Percentiles rank a stretch among this genome's conserved stretches.
phyloP scores from a whole-genome alignment of 2,888 invertebrate genomes.

The Acrobasis repandana region DNA sequence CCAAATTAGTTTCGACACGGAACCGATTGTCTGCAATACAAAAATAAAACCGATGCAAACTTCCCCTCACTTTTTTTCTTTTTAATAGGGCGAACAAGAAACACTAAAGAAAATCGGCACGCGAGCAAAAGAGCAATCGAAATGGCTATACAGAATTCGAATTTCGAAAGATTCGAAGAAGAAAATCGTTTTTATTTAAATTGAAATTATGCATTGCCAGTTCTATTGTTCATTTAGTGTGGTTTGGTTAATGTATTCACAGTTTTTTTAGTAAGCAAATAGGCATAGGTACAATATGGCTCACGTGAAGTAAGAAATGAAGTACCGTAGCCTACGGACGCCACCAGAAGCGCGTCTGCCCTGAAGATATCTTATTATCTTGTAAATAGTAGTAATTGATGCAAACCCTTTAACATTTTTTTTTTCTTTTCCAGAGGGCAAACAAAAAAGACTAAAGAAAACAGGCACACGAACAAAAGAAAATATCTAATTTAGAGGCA shows the following conservation, averaged over 20 bases:
- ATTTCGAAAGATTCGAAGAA: background rate
- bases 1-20: slow-evolving; percentile 82
- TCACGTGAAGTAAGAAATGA: no score
- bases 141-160: slow-evolving; percentile 30
- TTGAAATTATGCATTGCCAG: no score
- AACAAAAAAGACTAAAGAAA: slow-evolving; percentile 42
- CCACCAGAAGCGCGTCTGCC: no score
- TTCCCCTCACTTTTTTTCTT: slow-evolving; percentile 74
- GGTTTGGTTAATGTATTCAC: no score
- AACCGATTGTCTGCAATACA: slow-evolving; percentile 72
- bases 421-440: slow-evolving; percentile 24
- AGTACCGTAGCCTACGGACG: no score
- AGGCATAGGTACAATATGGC: no score
- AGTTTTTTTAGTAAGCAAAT: no score
- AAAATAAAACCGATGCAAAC: slow-evolving; percentile 69
- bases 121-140: slow-evolving; percentile 64
- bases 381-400: no score
- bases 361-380: no score
- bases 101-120: slow-evolving; percentile 44
- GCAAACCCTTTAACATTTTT: background rate
- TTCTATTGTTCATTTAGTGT: no score
- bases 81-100: slow-evolving; percentile 55
- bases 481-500: slow-evolving; percentile 55
- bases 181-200: no score
- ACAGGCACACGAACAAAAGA: slow-evolving; percentile 55